Base-by-base conservation (phyloP, 2,888 invertebrate genomes). In the Euphydryas editha region DNA sequence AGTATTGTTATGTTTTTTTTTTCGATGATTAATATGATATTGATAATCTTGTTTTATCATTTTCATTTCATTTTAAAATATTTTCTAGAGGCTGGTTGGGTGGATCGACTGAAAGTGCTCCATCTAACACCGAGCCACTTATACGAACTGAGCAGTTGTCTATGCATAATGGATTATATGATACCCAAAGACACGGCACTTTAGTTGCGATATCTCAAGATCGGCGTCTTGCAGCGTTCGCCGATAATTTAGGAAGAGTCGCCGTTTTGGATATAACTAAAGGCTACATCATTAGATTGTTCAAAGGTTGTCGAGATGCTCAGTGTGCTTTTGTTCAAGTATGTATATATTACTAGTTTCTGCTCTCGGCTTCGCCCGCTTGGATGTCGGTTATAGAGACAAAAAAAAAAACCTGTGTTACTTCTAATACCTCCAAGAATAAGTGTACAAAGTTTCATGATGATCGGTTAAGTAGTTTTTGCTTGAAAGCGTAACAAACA, bases 231-330 rank as follows among this genome's bases (percentile, higher is more conserved):
- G 97, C 97, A 0, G 97, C 96, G 0, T 93, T 98, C 49, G 94
- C 96, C 0, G 99, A 99, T 86, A 95, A 95, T 74, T 94, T 97
- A 78, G 99, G 99, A 30, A 94, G 99, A 65, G 96, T 99, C 0
- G 94, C 96, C 51, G 92, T 99, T 17, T 88, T 99, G 39, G 98
- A 99, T 86, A 95, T 97, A 15, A 94, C 94, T 57, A 94, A 94
- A 73, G 98, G 98, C 0, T 94, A 96, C 61, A 95, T 97, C 24
- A 88, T 98, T 46, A 94, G 98, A 60, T 95, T 99, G 81, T 98
- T 98, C 94, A 99, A 99, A 92, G 99, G 99, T 4, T 99, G 98
- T 85, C 94, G 99, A 59, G 98, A 99, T 82, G 99, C 99, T 0
- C 97, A 99, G 82, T 97, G 98, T 83, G 98, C 97, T 2, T 99